phyloP scores from a whole-genome alignment of 2,888 invertebrate genomes.

The Agonopterix alstromeriana region DNA sequence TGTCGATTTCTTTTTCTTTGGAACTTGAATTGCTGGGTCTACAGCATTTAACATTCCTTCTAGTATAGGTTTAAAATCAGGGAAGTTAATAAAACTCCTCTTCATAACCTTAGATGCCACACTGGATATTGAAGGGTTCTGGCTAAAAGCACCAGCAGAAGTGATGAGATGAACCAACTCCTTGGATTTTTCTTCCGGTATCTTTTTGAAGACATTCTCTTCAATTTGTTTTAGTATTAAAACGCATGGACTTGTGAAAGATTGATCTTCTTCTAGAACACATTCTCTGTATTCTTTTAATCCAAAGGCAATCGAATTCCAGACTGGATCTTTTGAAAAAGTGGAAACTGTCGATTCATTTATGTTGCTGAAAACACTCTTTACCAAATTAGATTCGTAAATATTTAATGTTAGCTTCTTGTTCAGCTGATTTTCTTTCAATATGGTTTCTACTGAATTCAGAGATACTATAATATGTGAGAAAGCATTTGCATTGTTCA shows the following conservation, averaged over 20 bases:
- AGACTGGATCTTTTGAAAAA: conserved; percentile 60
- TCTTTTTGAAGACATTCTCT: conserved; percentile 67
- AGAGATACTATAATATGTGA: conserved; percentile 44
- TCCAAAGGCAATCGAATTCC: conserved; percentile 75
- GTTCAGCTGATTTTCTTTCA: conserved; percentile 34
- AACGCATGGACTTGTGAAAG: conserved; percentile 54
- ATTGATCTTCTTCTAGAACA: conserved; percentile 45
- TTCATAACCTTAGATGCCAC: conserved; percentile 80
- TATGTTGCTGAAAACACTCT: conserved; percentile 73
- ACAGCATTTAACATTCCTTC: conserved; percentile 75
- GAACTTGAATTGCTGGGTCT: conserved; percentile 46
- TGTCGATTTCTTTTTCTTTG: conserved; percentile 59
- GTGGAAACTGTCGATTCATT: conserved; percentile 66
- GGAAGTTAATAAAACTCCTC: conserved; percentile 79
- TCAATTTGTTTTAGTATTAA: conserved; percentile 77
- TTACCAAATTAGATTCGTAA: conserved; percentile 72
- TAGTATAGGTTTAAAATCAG: conserved; percentile 77
- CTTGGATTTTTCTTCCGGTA: conserved; percentile 63
- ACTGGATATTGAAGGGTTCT: conserved; percentile 77
- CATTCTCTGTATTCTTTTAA: conserved; percentile 73
- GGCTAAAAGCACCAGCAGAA: conserved; percentile 73
- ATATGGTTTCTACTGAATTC: conserved; percentile 30
- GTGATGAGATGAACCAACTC: conserved; percentile 71
- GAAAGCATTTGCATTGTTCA: conserved; percentile 64
- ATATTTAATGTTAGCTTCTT: conserved; percentile 50